Evolutionary conservation across 2,888 invertebrate species (phyloP).

Genomic region (Glaucopsyche alexis): DNA sequence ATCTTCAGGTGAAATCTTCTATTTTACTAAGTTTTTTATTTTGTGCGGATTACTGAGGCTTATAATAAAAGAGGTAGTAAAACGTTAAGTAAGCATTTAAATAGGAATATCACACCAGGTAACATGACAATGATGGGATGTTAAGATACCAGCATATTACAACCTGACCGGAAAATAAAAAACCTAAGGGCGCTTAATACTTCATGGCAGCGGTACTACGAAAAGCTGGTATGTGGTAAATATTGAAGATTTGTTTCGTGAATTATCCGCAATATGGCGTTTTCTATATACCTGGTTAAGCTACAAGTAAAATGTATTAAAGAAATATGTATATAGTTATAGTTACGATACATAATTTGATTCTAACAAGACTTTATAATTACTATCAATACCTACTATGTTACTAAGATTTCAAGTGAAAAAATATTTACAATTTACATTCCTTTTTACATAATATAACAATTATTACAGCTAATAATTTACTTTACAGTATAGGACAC

Average conservation of each 20-base stretch:
- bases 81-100: not conserved
- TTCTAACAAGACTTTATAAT: not conserved
- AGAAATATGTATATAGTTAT: not conserved
- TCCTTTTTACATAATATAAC: not conserved
- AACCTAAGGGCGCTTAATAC: no score
- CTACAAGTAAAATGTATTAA: no score
- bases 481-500: not conserved
- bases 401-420: not conserved
- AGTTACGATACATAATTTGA: not conserved
- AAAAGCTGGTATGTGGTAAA: no score
- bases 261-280: no score
- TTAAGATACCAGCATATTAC: not conserved
- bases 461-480: not conserved
- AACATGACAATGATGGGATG: not conserved
- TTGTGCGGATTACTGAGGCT: not conserved
- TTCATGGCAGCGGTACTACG: no score
- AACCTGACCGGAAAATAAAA: no score
- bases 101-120: slow-evolving; percentile 4
- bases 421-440: not conserved
- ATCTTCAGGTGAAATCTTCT: not conserved
- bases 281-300: no score
- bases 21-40: not conserved
- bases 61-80: not conserved
- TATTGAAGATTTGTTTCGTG: no score
- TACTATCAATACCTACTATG: not conserved